Percentiles rank a stretch among this genome's conserved stretches.
These are phyloP conservation scores for Scaptomyza graminum DNA, from an alignment of 1,140 invertebrate genomes.

Conservation along the genomic window DNA sequence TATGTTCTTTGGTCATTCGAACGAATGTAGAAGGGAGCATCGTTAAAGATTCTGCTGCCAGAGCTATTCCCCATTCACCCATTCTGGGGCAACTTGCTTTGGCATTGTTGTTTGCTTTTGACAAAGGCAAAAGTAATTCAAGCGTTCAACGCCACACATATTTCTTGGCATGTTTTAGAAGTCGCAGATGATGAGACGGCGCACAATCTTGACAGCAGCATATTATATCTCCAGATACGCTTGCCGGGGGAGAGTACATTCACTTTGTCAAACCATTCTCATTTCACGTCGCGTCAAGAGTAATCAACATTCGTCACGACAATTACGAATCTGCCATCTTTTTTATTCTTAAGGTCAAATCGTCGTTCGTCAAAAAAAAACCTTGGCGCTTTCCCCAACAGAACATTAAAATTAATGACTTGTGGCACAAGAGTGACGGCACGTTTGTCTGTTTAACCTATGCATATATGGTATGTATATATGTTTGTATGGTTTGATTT, in stretches of 20 bases:
- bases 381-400: constrained; percentile 21
- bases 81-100: constrained; percentile 20
- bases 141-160: constrained; percentile 65
- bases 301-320: neutral
- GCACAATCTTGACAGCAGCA: constrained; percentile 12
- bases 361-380: neutral
- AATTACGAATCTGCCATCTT: neutral
- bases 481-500: constrained; percentile 1
- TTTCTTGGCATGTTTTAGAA: constrained; percentile 20
- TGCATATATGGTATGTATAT: neutral
- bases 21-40: constrained; percentile 36
- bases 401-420: constrained; percentile 72
- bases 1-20: neutral
- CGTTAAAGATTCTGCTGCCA: constrained; percentile 58
- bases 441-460: constrained; percentile 10
- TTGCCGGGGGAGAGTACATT: neutral
- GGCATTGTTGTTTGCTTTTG: constrained; percentile 66
- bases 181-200: constrained; percentile 23
- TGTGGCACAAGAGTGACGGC: constrained; percentile 25
- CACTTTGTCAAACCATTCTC: neutral
- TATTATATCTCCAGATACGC: neutral
- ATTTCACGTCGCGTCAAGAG: neutral
- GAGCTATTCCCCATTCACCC: constrained; percentile 7
- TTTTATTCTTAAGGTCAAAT: constrained; percentile 4
- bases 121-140: constrained; percentile 75